Evolutionary conservation across 2,888 invertebrate species (phyloP), one percentile per base, ranked within the genome.

Genomic region (Notodromas monacha): DNA sequence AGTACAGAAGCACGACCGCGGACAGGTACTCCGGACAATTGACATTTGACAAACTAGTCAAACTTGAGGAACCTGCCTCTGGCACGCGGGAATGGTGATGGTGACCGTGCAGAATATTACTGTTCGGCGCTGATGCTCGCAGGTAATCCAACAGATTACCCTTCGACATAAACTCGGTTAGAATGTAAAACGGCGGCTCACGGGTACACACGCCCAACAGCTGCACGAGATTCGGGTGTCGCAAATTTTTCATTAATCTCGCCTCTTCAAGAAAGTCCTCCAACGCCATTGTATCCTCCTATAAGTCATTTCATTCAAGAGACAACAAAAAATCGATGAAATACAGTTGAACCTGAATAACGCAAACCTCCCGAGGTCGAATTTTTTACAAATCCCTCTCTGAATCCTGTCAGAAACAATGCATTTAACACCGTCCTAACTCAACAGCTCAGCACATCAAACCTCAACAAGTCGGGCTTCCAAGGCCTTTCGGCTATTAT

Each of bases 191-290:
- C 3, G 96, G 96, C 8, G 92, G 86, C 52, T 96, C 92, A 33
- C 89, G 58, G 2, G 89, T 96, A 55, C 92, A 96, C 14, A 96
- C 92, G 36, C 89, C 55, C 46, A 96, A 64, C 38, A 96, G 58
- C 50, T 92, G 86, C 37, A 99, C 92, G 41, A 99, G 60, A 58
- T 96, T 99, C 14, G 84, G 73, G 55, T 99, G 96, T 42, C 84
- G 79, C 81, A 99, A 86, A 54, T 89, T 89, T 49, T 99, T 99
- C 96, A 99, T 99, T 33, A 99, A 86, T 32, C 79, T 73, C 2
- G 96, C 96, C 53, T 96, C 96, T 46, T 89, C 92, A 30, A 99
- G 58, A 53, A 99, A 96, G 52, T 96, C 96, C 50, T 92, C 89
- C 34, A 96, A 57, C 8, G 89, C 89, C 92, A 96, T 96, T 12